These are phyloP conservation scores for Denticeps clupeoides DNA, from an alignment of 2,797 vertebrate genomes.

Conservation along the genomic window DNA sequence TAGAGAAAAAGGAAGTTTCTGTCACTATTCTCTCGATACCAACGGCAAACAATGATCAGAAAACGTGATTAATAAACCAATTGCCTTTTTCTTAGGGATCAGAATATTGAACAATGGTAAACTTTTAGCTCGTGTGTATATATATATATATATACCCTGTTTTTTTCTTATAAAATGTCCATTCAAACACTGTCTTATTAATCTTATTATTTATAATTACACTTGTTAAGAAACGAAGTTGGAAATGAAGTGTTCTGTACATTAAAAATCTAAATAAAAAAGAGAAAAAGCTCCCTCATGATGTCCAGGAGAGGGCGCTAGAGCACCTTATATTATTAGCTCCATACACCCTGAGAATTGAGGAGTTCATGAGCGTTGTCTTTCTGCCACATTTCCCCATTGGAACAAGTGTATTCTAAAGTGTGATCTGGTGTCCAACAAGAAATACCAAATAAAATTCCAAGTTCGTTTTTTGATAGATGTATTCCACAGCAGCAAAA, in stretches of 20 bases:
- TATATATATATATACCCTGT: slow-evolving; percentile 1
- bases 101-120: slow-evolving; percentile 2
- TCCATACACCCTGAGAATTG: slow-evolving; percentile 22
- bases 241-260: background rate
- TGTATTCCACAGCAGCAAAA: slow-evolving; percentile 8
- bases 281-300: background rate
- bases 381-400: no score
- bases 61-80: background rate
- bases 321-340: slow-evolving; percentile 11
- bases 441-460: slow-evolving; percentile 24
- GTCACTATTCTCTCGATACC: background rate
- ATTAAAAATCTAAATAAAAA: slow-evolving; percentile 2
- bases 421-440: slow-evolving; percentile 22
- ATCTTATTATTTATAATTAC: no score
- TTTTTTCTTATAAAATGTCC: background rate
- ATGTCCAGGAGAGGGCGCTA: slow-evolving; percentile 13
- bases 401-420: slow-evolving; percentile 23
- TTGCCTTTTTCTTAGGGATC: background rate
- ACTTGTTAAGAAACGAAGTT: background rate
- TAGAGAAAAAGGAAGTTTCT: no score
- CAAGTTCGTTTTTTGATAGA: slow-evolving; percentile 7
- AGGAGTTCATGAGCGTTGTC: no score
- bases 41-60: background rate
- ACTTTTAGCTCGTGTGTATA: slow-evolving; percentile 1
- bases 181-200: background rate